Evolutionary conservation across 1,140 invertebrate genomes (phyloP).

Genomic region (Chionoecetes opilio): DNA sequence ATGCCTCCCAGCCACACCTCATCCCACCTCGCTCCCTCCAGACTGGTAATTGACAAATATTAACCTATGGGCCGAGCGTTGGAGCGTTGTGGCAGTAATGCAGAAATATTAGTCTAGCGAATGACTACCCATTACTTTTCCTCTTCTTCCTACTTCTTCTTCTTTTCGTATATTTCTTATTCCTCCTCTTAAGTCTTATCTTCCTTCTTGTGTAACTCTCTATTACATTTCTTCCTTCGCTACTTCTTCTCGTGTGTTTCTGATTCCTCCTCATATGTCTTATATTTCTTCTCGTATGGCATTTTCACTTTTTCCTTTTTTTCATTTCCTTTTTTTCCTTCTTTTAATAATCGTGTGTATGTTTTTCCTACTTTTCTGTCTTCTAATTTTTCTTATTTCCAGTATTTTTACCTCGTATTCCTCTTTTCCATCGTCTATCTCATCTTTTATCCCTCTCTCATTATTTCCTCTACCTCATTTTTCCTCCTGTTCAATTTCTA

Average conservation of each 20-base stretch:
- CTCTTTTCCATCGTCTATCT: neutral
- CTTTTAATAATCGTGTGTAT: neutral
- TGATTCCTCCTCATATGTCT: neutral
- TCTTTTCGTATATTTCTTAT: neutral
- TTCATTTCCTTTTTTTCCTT: neutral
- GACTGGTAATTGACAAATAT: conserved; percentile 60
- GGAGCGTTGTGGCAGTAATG: conserved; percentile 54
- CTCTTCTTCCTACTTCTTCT: neutral
- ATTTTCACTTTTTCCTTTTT: neutral
- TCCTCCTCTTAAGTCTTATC: neutral
- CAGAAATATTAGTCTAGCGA: conserved; percentile 35
- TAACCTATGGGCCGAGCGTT: neutral
- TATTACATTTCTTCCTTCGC: neutral
- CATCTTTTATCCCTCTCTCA: neutral
- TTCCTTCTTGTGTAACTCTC: neutral
- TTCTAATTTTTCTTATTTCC: neutral
- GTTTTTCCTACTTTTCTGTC: neutral
- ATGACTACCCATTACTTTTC: neutral
- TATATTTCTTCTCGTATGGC: neutral
- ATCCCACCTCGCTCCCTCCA: neutral
- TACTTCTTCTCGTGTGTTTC: neutral
- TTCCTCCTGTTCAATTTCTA: neutral
- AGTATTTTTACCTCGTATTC: neutral
- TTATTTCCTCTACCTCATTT: neutral
- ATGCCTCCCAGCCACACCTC: neutral